Evolutionary conservation across 2,888 invertebrate genomes (phyloP).

Genomic region (Leistus spinibarbis): DNA sequence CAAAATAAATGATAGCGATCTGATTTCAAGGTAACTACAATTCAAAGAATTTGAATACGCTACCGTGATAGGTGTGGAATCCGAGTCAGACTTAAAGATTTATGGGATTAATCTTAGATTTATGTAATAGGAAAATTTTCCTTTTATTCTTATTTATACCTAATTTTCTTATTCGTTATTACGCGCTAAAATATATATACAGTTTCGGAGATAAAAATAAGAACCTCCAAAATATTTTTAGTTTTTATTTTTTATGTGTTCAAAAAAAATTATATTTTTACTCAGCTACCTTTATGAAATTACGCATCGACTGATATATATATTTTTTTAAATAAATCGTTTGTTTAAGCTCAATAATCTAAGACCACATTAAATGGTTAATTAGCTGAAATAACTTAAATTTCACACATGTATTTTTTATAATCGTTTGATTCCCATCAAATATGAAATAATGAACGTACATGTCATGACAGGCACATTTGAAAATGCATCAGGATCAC

Average conservation of each 20-base stretch:
- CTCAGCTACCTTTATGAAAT: too few relatives aligned
- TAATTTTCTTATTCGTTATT: background rate
- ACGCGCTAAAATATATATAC: background rate
- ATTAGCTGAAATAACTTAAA: background rate
- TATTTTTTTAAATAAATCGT: too few relatives aligned
- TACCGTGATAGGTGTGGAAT: conserved; percentile 16
- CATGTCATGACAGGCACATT: background rate
- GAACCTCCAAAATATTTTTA: too few relatives aligned
- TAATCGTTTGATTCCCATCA: background rate
- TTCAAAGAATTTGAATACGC: conserved; percentile 17
- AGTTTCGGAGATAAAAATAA: too few relatives aligned
- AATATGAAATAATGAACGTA: background rate
- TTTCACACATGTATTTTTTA: background rate
- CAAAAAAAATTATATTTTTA: too few relatives aligned
- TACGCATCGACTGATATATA: background rate
- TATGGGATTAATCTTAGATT: background rate
- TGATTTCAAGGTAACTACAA: conserved; percentile 30
- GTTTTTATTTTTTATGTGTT: too few relatives aligned
- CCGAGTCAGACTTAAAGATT: background rate
- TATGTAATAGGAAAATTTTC: background rate
- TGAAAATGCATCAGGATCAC: background rate
- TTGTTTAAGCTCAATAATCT: too few relatives aligned
- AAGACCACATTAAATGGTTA: too few relatives aligned
- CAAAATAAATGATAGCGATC: conserved; percentile 30
- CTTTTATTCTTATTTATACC: background rate